Conservation (phyloP, 2,113 vertebrate genomes). For the Ploceus nigricollis region DNA sequence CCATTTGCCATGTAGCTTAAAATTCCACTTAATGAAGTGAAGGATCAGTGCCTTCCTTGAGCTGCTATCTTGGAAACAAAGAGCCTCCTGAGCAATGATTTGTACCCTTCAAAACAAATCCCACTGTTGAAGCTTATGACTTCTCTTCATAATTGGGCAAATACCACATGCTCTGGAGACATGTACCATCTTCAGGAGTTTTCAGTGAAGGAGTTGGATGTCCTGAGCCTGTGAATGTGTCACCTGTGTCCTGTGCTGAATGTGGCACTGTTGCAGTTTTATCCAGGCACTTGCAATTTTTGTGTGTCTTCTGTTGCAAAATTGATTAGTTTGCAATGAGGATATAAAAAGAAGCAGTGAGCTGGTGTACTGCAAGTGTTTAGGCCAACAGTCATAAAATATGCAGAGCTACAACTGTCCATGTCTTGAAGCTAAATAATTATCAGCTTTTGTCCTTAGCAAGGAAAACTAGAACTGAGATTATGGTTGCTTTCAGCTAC, state of each 20-base stretch:
- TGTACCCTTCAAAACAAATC: background rate
- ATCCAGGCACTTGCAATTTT: background rate
- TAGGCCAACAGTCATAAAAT: background rate
- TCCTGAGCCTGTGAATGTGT: background rate
- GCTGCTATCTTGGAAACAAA: background rate
- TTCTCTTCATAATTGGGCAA: background rate
- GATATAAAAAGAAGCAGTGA: background rate
- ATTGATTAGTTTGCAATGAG: background rate
- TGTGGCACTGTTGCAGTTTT: background rate
- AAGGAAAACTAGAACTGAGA: background rate
- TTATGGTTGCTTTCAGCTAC: background rate
- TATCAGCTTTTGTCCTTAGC: background rate
- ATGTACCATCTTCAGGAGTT: background rate
- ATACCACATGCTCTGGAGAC: background rate
- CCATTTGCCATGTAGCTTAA: background rate
- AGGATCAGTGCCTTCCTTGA: background rate
- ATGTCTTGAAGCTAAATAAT: background rate
- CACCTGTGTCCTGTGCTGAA: fast-evolving
- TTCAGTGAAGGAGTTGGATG: background rate
- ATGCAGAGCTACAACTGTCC: background rate
- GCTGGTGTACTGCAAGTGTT: background rate
- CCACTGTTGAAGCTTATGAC: background rate
- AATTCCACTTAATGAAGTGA: background rate
- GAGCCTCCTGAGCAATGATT: background rate
- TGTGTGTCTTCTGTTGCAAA: background rate